Conservation (phyloP, 2,113 vertebrate genomes). For the Serinus canaria region DNA sequence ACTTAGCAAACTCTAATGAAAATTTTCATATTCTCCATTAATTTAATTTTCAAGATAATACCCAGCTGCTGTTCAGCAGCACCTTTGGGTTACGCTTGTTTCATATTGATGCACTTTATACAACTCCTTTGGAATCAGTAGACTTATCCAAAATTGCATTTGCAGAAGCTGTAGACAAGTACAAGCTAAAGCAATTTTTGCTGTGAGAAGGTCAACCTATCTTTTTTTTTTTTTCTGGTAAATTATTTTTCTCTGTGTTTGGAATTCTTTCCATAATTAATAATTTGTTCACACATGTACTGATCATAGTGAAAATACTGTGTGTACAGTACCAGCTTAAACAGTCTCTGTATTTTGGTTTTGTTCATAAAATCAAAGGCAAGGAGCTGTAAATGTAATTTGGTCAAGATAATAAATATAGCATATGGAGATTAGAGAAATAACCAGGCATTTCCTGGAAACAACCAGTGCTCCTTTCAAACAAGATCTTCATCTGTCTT, state of each 20-base stretch:
- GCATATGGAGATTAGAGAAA: background rate
- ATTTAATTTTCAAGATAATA: background rate
- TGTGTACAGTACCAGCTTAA: background rate
- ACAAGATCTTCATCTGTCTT: background rate
- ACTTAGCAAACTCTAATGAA: background rate
- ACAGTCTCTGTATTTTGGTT: background rate
- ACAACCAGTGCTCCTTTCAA: background rate
- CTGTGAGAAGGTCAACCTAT: background rate
- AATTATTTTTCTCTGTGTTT: background rate
- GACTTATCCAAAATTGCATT: background rate
- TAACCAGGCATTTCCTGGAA: background rate
- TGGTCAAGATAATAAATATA: background rate
- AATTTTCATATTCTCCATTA: fast-evolving
- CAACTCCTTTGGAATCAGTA: background rate
- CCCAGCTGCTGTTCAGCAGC: background rate
- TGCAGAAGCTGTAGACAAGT: background rate
- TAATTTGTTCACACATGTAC: background rate
- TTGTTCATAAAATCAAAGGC: background rate
- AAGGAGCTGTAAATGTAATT: background rate
- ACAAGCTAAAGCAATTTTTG: background rate
- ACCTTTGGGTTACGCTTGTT: background rate
- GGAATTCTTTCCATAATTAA: background rate
- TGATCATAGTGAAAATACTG: background rate
- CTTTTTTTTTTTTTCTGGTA: background rate
- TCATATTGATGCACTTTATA: background rate